Conservation (phyloP, 1,140 invertebrate genomes). For the Tetranychus urticae region DNA sequence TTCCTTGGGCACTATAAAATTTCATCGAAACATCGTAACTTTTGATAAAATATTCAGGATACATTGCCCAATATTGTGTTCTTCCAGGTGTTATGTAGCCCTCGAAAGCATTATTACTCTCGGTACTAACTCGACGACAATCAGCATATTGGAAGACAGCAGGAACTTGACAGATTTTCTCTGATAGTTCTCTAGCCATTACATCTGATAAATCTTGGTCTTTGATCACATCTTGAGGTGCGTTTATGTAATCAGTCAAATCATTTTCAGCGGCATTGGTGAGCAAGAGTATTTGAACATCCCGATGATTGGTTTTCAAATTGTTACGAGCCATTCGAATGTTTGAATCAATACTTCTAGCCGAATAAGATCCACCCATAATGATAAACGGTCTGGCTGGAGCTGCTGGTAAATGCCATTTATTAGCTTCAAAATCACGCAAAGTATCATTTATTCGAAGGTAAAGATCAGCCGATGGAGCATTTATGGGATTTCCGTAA, state of each 20-base stretch:
- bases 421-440: neutral
- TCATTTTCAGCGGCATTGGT: neutral
- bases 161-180: slow-evolving; percentile 8
- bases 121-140: neutral
- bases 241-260: neutral
- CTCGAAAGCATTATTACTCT: neutral
- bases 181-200: neutral
- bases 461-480: neutral
- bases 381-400: slow-evolving; percentile 4
- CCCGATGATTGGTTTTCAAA: neutral
- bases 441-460: neutral
- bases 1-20: neutral
- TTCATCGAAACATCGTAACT: neutral
- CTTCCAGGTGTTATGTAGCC: slow-evolving; percentile 5
- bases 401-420: neutral
- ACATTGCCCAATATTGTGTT: slow-evolving; percentile 9
- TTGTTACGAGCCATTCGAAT: neutral
- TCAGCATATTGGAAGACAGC: slow-evolving; percentile 5
- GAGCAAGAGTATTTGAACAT: neutral
- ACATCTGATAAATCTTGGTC: neutral
- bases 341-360: neutral
- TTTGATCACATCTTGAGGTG: neutral
- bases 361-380: neutral
- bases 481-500: neutral
- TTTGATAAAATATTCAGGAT: slow-evolving; percentile 7